phyloP scores from a whole-genome alignment of 2,113 vertebrate genomes.

The Pagrus major region DNA sequence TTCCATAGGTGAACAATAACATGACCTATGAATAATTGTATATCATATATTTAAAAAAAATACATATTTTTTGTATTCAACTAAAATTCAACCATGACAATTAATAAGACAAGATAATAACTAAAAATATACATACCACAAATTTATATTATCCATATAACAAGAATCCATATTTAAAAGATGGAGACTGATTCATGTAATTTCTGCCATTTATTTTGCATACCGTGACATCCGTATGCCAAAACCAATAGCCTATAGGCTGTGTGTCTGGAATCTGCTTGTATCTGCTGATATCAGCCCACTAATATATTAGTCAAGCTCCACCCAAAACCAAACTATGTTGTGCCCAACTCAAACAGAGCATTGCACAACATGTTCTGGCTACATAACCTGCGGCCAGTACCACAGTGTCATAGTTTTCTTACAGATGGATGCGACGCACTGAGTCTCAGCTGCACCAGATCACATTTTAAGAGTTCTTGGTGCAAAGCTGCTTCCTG shows the following conservation, averaged over 20 bases:
- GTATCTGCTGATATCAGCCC: slow-evolving; percentile 5
- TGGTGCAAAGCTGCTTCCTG: not conserved
- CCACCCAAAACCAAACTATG: not conserved
- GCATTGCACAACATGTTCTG: slow-evolving; percentile 3
- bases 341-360: not conserved
- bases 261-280: not conserved
- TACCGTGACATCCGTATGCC: not conserved
- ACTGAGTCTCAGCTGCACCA: too few relatives aligned
- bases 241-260: too few relatives aligned
- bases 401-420: not conserved
- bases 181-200: not conserved
- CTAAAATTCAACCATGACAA: not conserved
- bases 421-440: not conserved
- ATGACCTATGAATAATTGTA: not conserved
- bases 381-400: too few relatives aligned
- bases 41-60: not conserved
- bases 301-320: not conserved
- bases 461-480: not conserved
- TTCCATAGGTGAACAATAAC: not conserved
- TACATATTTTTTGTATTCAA: not conserved
- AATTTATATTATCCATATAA: not conserved
- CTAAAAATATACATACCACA: not conserved
- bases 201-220: not conserved
- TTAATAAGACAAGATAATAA: too few relatives aligned
- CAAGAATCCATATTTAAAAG: not conserved